Percentiles rank a stretch among this genome's conserved stretches.
phyloP scores from a whole-genome alignment of 2,797 vertebrate species.

The Chaetophractus vellerosus region DNA sequence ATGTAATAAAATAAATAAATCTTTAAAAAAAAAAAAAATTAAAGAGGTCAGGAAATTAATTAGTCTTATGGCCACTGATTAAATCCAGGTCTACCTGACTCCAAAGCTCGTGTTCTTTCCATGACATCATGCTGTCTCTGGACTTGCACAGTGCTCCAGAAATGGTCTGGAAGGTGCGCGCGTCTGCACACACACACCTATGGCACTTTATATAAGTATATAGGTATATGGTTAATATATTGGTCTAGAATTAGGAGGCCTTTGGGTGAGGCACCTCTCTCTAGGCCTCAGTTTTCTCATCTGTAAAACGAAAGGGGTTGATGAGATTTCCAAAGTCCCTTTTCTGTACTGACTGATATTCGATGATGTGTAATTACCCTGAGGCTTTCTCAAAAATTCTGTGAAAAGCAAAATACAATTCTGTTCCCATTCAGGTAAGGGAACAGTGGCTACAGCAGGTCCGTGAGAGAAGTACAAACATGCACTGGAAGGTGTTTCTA shows the following conservation, averaged over 20 bases:
- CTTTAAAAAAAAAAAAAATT: neutral
- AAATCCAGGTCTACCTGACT: neutral
- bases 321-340: neutral
- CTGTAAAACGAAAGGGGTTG: neutral
- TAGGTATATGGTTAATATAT: neutral
- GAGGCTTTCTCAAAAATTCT: slow-evolving; percentile 5
- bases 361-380: neutral
- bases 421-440: neutral
- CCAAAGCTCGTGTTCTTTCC: neutral
- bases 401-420: neutral
- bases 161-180: neutral
- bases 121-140: neutral
- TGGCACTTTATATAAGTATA: neutral
- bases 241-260: neutral
- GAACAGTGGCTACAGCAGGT: neutral
- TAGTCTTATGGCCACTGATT: neutral
- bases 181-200: accelerated
- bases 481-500: neutral
- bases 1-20: too few relatives aligned
- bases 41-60: neutral
- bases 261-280: neutral
- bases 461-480: neutral
- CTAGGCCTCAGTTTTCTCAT: slow-evolving; percentile 27
- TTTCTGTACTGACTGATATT: neutral
- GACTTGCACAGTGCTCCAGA: neutral